Evolutionary conservation across 2,113 vertebrate species (phyloP).

Genomic region (Toxotes chatareus): DNA sequence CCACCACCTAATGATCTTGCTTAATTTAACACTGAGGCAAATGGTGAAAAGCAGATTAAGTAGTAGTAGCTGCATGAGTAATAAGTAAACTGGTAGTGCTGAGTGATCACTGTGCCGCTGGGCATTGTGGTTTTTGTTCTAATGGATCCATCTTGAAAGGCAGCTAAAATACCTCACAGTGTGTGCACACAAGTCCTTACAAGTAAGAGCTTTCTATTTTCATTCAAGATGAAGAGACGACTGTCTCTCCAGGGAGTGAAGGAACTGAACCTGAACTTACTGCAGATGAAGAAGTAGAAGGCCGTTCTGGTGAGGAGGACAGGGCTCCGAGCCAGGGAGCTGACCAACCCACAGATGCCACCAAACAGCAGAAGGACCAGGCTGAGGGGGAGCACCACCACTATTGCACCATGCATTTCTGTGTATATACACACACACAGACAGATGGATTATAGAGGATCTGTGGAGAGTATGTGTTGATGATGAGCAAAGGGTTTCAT

Average conservation of each 20-base stretch:
- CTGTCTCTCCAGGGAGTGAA: background rate
- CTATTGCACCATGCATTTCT: slow-evolving; percentile 83
- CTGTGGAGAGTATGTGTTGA: background rate
- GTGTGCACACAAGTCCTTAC: background rate
- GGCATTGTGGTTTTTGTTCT: slow-evolving; percentile 1
- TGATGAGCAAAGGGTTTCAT: background rate
- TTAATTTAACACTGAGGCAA: slow-evolving; percentile 11
- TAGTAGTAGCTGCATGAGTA: background rate
- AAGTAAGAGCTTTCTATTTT: background rate
- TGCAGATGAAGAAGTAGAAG: slow-evolving; percentile 84
- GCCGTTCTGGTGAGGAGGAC: slow-evolving; percentile 77
- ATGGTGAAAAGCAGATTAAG: background rate
- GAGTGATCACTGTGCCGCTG: background rate
- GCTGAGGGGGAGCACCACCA: slow-evolving; percentile 84
- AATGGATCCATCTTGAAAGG: background rate
- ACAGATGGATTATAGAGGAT: slow-evolving; percentile 21
- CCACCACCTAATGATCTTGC: slow-evolving; percentile 3
- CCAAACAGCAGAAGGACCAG: slow-evolving; percentile 83
- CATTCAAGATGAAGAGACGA: background rate
- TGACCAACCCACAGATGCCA: slow-evolving; percentile 84
- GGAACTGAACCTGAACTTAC: slow-evolving; percentile 70
- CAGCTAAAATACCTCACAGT: background rate
- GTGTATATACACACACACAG: background rate
- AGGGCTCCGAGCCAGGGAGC: slow-evolving; percentile 79
- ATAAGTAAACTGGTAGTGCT: background rate